These are phyloP conservation scores for Theocolax elegans DNA, from an alignment of 1,140 invertebrate species.

Conservation along the genomic window DNA sequence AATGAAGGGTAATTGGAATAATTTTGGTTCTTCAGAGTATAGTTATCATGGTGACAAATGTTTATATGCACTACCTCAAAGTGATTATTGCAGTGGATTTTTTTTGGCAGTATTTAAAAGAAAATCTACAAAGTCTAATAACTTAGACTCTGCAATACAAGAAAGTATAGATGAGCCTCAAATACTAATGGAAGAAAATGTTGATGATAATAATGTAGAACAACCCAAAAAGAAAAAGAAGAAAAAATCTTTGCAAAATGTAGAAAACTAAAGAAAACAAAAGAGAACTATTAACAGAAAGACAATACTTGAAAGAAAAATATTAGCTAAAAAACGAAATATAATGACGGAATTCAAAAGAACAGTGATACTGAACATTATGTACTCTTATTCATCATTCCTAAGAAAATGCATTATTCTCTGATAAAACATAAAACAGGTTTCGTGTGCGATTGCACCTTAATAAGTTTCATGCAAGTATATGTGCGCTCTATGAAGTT, in stretches of 20 bases:
- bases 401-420: conserved; percentile 13
- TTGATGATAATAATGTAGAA: neutral
- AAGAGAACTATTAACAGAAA: neutral
- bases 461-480: conserved; percentile 16
- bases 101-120: conserved; percentile 91
- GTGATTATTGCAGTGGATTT: conserved; percentile 90
- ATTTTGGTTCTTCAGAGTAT: conserved; percentile 75
- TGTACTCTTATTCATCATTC: conserved; percentile 23
- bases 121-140: conserved; percentile 43
- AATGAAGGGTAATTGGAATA: conserved; percentile 74
- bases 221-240: conserved; percentile 33
- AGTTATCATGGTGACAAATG: conserved; percentile 77
- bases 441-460: neutral
- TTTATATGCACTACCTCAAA: conserved; percentile 79
- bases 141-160: neutral
- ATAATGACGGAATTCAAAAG: conserved; percentile 14
- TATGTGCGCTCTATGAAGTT: conserved; percentile 12
- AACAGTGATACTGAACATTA: conserved; percentile 9
- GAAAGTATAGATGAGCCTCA: neutral
- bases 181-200: neutral
- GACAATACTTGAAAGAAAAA: neutral
- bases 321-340: conserved; percentile 19
- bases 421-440: conserved; percentile 17
- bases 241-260: neutral
- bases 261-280: no score